Conservation (phyloP, 2,888 invertebrate species). For the Calliphora vomitoria region DNA sequence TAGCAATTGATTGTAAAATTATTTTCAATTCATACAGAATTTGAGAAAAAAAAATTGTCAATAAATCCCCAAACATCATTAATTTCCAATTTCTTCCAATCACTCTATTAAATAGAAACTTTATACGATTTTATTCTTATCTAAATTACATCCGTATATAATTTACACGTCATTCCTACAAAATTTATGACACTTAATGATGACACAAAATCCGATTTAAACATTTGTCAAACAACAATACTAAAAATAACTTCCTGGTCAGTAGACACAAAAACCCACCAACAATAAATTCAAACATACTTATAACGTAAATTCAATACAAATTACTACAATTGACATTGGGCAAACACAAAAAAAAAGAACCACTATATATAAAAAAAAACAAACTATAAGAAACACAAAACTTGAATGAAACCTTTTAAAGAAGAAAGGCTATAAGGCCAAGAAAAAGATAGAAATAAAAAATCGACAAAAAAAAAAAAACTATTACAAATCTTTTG, state of each 20-base stretch:
- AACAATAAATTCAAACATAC: conserved; percentile 28
- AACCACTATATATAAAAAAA: conserved; percentile 14
- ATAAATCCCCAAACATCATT: conserved; percentile 13
- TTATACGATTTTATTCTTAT: conserved; percentile 42
- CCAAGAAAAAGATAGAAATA: conserved; percentile 13
- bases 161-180: conserved; percentile 70
- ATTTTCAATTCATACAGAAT: too few relatives aligned
- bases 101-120: conserved; percentile 53
- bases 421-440: not conserved
- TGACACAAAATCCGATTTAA: conserved; percentile 69
- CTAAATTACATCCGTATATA: conserved; percentile 70
- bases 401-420: conserved; percentile 58
- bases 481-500: conserved; percentile 42
- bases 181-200: conserved; percentile 74
- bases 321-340: conserved; percentile 37
- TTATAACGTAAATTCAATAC: conserved; percentile 27
- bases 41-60: too few relatives aligned
- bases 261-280: conserved; percentile 41
- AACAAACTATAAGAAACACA: conserved; percentile 39
- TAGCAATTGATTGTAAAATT: too few relatives aligned
- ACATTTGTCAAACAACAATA: conserved; percentile 65
- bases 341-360: not conserved
- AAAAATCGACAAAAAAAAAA: not conserved
- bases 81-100: not conserved
- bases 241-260: conserved; percentile 66